phyloP scores from a whole-genome alignment of 2,113 vertebrate species.

The Hassar affinis region DNA sequence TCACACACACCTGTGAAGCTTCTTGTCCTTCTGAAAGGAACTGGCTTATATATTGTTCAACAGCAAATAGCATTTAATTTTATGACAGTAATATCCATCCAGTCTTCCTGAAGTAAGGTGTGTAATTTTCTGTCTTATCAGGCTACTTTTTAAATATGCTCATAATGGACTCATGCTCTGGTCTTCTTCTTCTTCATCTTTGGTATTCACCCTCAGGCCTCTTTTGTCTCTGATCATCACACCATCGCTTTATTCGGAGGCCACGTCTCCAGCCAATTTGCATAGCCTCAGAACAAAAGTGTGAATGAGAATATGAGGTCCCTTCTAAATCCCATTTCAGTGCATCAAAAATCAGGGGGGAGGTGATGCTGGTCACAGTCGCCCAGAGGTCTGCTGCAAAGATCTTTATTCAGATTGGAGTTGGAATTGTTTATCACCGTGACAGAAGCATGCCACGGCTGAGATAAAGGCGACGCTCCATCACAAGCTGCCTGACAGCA shows the following conservation, averaged over 20 bases:
- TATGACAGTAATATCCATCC: background rate
- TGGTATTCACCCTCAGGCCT: conserved; percentile 32
- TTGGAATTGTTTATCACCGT: conserved; percentile 99
- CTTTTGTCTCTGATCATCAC: conserved; percentile 33
- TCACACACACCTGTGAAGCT: conserved; percentile 1
- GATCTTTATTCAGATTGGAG: conserved; percentile 99
- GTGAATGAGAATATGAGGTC: conserved; percentile 6
- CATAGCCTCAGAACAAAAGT: conserved; percentile 34
- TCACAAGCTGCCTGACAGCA: conserved; percentile 96
- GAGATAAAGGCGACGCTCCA: conserved; percentile 99
- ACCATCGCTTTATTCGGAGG: conserved; percentile 18
- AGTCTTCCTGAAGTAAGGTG: background rate
- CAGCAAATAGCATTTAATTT: background rate
- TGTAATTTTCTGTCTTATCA: conserved; percentile 30
- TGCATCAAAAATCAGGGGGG: conserved; percentile 48
- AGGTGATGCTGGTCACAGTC: conserved; percentile 63
- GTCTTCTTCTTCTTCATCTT: conserved; percentile 3
- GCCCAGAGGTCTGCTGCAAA: conserved; percentile 97
- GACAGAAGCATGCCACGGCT: conserved; percentile 98
- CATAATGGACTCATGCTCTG: conserved; percentile 4
- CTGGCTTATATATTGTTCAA: background rate
- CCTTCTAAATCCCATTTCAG: conserved; percentile 37
- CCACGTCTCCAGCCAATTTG: conserved; percentile 39
- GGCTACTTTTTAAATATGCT: conserved; percentile 16
- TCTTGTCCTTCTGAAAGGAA: background rate